Evolutionary conservation across 2,888 invertebrate genomes (phyloP), one percentile per base, ranked within the genome.

Genomic region (Perithous albicinctus): DNA sequence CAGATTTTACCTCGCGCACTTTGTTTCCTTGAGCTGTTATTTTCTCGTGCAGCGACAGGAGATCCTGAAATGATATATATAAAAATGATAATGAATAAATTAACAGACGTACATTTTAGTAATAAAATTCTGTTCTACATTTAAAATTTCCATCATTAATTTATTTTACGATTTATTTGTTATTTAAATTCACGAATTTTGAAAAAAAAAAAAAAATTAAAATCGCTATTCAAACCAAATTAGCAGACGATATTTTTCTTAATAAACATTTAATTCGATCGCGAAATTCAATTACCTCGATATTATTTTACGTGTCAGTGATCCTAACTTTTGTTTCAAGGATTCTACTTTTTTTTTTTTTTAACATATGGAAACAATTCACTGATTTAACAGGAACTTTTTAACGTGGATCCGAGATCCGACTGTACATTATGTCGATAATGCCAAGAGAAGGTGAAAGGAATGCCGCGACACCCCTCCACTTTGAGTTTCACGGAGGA

Each of bases 11-110:
- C 10, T 88, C 81, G 54, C 91, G 84, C 0, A 91, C 87, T 86
- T 89, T 92, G 38, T 91, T 86, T 7, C 91, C 91, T 85, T 91
- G 90, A 3, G 93, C 93, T 12, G 91, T 89, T 82, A 96, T 95
- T 80, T 94, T 89, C 32, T 90, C 88, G 66, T 91, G 90, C 59
- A 82, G 29, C 15, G 67, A 66, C n/a, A 59, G 35, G 20, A 76
- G 41, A 59, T 67, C 70, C 81, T 81, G 46, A 29, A 69, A 69
- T n/a, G 8, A 18, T 35, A 32, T 35, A 32, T n/a, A 41, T 41
- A 12, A 12, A 23, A 67, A 38, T 12, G 29, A 20, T n/a, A 29
- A 63, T 48, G 8, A 5, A 35, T 10, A 32, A 12, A 46, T 10
- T 18, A 61, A 20, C 59, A n/a, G 29, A 15, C 15, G 32, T 29